Conservation (phyloP, 2,888 invertebrate genomes). For the Amiota mariae region DNA sequence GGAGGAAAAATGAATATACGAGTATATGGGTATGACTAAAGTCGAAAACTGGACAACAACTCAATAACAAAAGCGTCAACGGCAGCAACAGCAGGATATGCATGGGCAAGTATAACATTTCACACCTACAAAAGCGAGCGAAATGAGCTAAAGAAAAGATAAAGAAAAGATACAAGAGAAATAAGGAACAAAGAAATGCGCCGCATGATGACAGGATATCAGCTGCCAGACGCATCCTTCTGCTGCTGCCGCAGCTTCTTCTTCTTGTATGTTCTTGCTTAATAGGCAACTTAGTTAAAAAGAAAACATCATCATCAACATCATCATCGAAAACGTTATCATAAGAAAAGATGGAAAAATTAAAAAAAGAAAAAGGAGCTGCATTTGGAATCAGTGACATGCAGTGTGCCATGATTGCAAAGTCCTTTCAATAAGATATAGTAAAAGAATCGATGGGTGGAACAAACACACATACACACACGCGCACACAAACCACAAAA, state of each 20-base stretch:
- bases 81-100: constrained; percentile 66
- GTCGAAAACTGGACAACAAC: constrained; percentile 35
- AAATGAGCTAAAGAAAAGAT: constrained; percentile 37
- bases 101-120: constrained; percentile 66
- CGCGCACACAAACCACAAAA: constrained; percentile 50
- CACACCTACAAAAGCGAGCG: constrained; percentile 64
- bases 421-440: constrained; percentile 31
- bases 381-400: constrained; percentile 50
- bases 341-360: too few relatives aligned
- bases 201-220: constrained; percentile 50
- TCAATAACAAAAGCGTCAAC: constrained; percentile 33
- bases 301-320: too few relatives aligned
- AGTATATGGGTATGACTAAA: not conserved
- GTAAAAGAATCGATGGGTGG: constrained; percentile 23
- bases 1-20: constrained; percentile 24
- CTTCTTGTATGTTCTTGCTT: not conserved
- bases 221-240: constrained; percentile 48
- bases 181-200: not conserved
- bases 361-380: constrained; percentile 10
- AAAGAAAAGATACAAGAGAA: constrained; percentile 34
- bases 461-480: constrained; percentile 35
- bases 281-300: too few relatives aligned
- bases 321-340: too few relatives aligned
- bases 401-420: constrained; percentile 24
- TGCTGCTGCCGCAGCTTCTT: not conserved